Evolutionary conservation across 2,888 invertebrate genomes (phyloP), one percentile per base, ranked within the genome.

Genomic region (Digitonthophagus gazella): DNA sequence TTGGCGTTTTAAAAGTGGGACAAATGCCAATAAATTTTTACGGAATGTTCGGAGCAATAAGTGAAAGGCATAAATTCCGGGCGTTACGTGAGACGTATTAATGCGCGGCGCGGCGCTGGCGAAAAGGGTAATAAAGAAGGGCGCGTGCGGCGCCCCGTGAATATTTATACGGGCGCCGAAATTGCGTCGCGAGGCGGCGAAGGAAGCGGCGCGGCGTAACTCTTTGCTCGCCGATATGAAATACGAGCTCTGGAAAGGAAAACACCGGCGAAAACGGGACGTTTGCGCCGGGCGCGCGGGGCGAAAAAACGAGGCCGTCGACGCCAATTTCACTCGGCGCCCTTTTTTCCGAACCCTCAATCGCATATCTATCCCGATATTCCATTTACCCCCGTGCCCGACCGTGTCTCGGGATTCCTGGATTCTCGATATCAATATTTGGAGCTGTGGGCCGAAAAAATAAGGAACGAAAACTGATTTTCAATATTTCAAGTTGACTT

Each of bases 141-240:
- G 61, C 61, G 61, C 61, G 19, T 58, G 61, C 20, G 18, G 19
- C 61, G 61, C 61, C 19, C 18, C 61, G 61, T 61, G 61, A 61
- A 61, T 61, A 61, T 61, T 61, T 61, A 61, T 61, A 61, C 61
- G 19, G 18, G 18, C 28, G 28, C 19, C 61, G 61, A 61, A 61
- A 61, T 61, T 61, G 61, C 61, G 61, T 61, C 20, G 61, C 20
- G 20, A 20, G 61, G 61, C n/a, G 19, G 19, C 18, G 61, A 18
- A 61, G 19, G 61, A 19, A 44, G 61, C 18, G 20, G 20, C 20
- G 20, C 18, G 61, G 61, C 61, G 61, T 61, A 61, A 61, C 61
- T 61, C 61, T 61, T 61, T 61, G 20, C 61, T 20, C 16, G 61
- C 61, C 16, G n/a, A 61, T 61, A 61, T 61, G 61, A 61, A 61